These are phyloP conservation scores for Erebia epiphron DNA, from an alignment of 2,888 invertebrate species.

Conservation along the genomic window DNA sequence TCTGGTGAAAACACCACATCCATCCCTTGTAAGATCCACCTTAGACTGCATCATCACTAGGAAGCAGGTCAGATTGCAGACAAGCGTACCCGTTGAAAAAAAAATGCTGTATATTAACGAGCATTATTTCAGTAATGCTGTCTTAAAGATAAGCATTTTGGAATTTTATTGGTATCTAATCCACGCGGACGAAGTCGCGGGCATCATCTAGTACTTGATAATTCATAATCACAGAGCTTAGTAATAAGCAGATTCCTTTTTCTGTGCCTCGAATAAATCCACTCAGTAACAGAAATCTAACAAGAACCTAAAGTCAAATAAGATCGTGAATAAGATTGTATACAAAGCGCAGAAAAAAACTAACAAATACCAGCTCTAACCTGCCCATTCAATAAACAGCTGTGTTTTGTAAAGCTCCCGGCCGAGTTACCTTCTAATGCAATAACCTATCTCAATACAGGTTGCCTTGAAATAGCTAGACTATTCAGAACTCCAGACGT, in stretches of 20 bases:
- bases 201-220: too few relatives aligned
- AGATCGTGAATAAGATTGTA: constrained; percentile 30
- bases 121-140: too few relatives aligned
- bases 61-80: too few relatives aligned
- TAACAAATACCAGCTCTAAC: constrained; percentile 38
- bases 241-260: not conserved
- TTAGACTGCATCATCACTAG: too few relatives aligned
- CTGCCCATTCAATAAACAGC: constrained; percentile 55
- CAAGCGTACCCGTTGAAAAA: too few relatives aligned
- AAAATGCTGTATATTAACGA: too few relatives aligned
- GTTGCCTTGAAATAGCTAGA: constrained; percentile 67
- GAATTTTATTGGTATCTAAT: too few relatives aligned
- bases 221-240: too few relatives aligned
- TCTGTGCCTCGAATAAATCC: not conserved
- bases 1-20: too few relatives aligned
- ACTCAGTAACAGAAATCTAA: constrained; percentile 15
- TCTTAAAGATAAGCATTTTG: too few relatives aligned
- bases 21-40: too few relatives aligned
- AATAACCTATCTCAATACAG: constrained; percentile 78
- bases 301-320: constrained; percentile 32
- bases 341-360: constrained; percentile 26
- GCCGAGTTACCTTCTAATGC: constrained; percentile 60
- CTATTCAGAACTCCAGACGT: constrained; percentile 68
- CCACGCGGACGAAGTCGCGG: too few relatives aligned
- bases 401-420: constrained; percentile 66